These are phyloP conservation scores for Acipenser transmontanus DNA, from an alignment of 2,797 vertebrate species.

Conservation along the genomic window DNA sequence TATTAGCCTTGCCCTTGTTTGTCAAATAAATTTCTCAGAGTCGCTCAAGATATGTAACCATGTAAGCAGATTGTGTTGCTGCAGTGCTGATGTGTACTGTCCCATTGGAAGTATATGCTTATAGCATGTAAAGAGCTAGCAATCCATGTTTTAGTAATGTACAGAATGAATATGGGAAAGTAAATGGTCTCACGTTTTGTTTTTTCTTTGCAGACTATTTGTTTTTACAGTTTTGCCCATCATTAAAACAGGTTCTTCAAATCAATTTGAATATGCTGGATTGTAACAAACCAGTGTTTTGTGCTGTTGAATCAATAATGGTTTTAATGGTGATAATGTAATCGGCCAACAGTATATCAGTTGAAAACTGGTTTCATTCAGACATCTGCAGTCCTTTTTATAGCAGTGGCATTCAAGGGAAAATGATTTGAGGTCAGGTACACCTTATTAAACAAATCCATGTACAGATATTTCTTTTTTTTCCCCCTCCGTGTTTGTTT, in stretches of 20 bases:
- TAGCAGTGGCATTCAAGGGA: background rate
- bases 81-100: background rate
- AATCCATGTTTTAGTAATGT: no score
- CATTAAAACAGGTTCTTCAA: background rate
- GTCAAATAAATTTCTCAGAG: background rate
- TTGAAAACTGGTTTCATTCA: no score
- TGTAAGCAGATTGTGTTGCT: constrained; percentile 5
- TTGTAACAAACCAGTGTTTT: background rate
- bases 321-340: background rate
- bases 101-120: no score
- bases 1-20: background rate
- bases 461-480: no score
- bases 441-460: no score
- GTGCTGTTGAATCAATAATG: background rate
- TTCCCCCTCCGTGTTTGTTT: no score
- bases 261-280: background rate
- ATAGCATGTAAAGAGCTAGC: no score
- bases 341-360: background rate
- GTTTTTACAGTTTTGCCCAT: no score
- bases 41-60: constrained; percentile 1
- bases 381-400: no score
- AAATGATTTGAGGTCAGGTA: constrained; percentile 30
- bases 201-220: background rate
- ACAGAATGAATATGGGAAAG: background rate
- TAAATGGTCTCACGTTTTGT: background rate